Percentiles rank a stretch among this genome's conserved stretches.
Conservation (phyloP, 2,797 vertebrate genomes). For the Megalops cyprinoides region DNA sequence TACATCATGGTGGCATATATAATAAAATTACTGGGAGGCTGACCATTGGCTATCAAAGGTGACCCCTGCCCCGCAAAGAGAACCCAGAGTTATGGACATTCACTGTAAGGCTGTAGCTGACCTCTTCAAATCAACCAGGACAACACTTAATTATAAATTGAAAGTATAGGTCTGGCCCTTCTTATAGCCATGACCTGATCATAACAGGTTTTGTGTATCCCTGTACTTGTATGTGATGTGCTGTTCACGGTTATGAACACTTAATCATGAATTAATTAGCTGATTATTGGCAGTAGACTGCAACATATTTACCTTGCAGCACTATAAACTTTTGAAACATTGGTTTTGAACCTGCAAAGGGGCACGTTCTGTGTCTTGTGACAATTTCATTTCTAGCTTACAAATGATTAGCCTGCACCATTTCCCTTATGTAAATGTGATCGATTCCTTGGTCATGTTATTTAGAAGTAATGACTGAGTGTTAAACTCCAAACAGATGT, state of each 20-base stretch:
- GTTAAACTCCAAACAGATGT: conserved; percentile 1
- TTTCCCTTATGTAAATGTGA: conserved; percentile 28
- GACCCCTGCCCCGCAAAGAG: not conserved
- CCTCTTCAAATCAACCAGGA: not conserved
- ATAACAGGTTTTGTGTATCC: not conserved
- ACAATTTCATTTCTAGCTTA: conserved; percentile 30
- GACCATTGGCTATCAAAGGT: not conserved
- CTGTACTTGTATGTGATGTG: not conserved
- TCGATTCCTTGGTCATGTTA: conserved; percentile 24
- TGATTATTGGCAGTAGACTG: too few relatives aligned
- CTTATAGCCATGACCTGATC: not conserved
- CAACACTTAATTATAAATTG: not conserved
- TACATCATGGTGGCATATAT: not conserved
- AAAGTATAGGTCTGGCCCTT: not conserved
- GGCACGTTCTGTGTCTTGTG: conserved; percentile 10
- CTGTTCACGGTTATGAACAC: conserved; percentile 6
- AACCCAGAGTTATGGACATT: not conserved
- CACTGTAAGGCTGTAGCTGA: not conserved
- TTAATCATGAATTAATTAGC: too few relatives aligned
- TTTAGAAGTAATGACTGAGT: conserved; percentile 25
- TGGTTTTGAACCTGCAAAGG: not conserved
- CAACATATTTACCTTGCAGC: conserved; percentile 5
- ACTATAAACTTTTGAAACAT: conserved; percentile 26
- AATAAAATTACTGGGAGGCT: not conserved
- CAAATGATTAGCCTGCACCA: conserved; percentile 28